Conservation (phyloP, 2,888 invertebrate species). For the Pyrrhosoma nymphula region DNA sequence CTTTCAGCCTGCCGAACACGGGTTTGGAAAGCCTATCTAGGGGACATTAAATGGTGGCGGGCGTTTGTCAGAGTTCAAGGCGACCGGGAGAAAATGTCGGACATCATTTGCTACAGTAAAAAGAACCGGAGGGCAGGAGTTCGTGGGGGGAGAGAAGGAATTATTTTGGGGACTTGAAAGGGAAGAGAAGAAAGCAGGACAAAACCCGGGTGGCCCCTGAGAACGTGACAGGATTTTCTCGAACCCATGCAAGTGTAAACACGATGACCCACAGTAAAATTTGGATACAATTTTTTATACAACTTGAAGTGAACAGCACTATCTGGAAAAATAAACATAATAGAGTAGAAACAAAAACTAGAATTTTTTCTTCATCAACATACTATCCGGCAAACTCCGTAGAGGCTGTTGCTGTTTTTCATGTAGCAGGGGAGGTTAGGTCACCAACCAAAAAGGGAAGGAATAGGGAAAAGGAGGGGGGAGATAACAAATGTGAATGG, state of each 20-base stretch:
- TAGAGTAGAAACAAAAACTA: too few relatives aligned
- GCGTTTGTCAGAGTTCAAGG: background rate
- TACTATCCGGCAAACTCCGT: too few relatives aligned
- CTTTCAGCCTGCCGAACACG: background rate
- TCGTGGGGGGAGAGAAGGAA: background rate
- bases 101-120: background rate
- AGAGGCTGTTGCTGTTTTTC: too few relatives aligned
- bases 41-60: background rate
- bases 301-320: too few relatives aligned
- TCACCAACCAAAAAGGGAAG: too few relatives aligned
- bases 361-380: too few relatives aligned
- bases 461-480: too few relatives aligned
- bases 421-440: too few relatives aligned
- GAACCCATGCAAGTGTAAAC: background rate
- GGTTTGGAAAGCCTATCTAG: background rate
- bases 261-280: too few relatives aligned
- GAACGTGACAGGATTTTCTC: background rate
- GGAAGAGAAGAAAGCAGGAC: background rate
- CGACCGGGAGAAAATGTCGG: background rate
- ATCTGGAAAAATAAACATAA: too few relatives aligned
- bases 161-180: background rate
- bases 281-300: too few relatives aligned
- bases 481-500: too few relatives aligned
- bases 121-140: background rate
- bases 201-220: background rate